Evolutionary conservation across 2,797 vertebrate genomes (phyloP).

Genomic region (Poecilia velifera): DNA sequence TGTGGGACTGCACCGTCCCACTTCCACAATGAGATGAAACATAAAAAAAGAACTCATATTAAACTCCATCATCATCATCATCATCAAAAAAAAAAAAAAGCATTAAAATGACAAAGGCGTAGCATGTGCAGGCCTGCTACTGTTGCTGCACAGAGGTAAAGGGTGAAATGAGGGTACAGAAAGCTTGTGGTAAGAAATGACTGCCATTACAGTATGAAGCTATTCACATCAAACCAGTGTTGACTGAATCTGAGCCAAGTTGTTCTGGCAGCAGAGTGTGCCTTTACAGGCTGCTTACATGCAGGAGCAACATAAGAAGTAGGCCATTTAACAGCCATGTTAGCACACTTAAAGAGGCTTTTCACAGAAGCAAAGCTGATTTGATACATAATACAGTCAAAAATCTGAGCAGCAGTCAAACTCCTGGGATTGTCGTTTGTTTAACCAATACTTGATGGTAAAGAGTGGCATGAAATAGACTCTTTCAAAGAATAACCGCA

Average conservation of each 20-base stretch:
- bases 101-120: conserved; percentile 31
- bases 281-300: conserved; percentile 45
- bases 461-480: conserved; percentile 64
- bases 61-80: conserved; percentile 15
- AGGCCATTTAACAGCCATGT: conserved; percentile 47
- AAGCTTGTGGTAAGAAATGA: conserved; percentile 22
- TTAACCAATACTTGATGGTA: conserved; percentile 58
- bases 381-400: conserved; percentile 38
- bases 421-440: conserved; percentile 45
- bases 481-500: conserved; percentile 71
- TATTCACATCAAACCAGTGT: conserved; percentile 55
- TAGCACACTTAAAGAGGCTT: conserved; percentile 30
- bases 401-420: conserved; percentile 41
- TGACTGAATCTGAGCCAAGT: conserved; percentile 56
- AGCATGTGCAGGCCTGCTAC: conserved; percentile 8
- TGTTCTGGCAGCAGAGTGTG: conserved; percentile 50
- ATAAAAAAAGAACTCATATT: conserved; percentile 22
- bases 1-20: conserved; percentile 41
- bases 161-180: conserved; percentile 21
- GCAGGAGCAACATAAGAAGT: conserved; percentile 32
- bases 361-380: conserved; percentile 41
- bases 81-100: background rate
- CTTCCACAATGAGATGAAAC: conserved; percentile 38
- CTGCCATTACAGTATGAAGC: conserved; percentile 35
- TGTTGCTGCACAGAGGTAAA: conserved; percentile 11